These are phyloP conservation scores for Neolamprologus longior DNA, from an alignment of 2,113 vertebrate species.

Conservation along the genomic window DNA sequence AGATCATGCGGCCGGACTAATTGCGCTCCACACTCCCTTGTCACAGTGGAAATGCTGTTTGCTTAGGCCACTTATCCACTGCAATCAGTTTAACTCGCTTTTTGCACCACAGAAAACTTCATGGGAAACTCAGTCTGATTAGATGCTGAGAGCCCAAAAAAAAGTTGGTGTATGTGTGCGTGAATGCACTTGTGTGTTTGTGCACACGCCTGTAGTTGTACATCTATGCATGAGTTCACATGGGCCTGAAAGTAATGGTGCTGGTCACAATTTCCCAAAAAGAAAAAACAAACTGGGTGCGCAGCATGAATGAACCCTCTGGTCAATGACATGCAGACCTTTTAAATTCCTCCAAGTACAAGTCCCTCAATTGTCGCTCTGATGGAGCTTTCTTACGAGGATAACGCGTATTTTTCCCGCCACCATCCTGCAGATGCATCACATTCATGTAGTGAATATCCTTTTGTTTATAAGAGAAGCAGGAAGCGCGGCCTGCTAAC, in stretches of 20 bases:
- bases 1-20: slow-evolving; percentile 37
- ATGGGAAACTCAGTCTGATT: slow-evolving; percentile 53
- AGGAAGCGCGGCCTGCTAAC: background rate
- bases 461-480: slow-evolving; percentile 25
- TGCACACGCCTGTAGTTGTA: background rate
- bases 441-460: slow-evolving; percentile 33
- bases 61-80: slow-evolving; percentile 42
- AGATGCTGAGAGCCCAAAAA: slow-evolving; percentile 9
- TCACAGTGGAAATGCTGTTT: slow-evolving; percentile 44
- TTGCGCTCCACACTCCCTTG: slow-evolving; percentile 41
- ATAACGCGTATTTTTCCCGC: slow-evolving; percentile 17
- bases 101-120: slow-evolving; percentile 41
- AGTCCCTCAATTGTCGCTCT: slow-evolving; percentile 45
- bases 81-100: slow-evolving; percentile 50
- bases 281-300: slow-evolving; percentile 1
- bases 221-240: background rate
- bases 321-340: slow-evolving; percentile 74
- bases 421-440: slow-evolving; percentile 7
- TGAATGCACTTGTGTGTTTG: background rate
- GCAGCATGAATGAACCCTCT: slow-evolving; percentile 45
- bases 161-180: background rate
- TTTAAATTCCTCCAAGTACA: slow-evolving; percentile 64
- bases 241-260: background rate
- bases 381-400: slow-evolving; percentile 28
- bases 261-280: background rate